Base-by-base conservation (phyloP, 2,113 vertebrate species). In the Phylloscopus trochilus region DNA sequence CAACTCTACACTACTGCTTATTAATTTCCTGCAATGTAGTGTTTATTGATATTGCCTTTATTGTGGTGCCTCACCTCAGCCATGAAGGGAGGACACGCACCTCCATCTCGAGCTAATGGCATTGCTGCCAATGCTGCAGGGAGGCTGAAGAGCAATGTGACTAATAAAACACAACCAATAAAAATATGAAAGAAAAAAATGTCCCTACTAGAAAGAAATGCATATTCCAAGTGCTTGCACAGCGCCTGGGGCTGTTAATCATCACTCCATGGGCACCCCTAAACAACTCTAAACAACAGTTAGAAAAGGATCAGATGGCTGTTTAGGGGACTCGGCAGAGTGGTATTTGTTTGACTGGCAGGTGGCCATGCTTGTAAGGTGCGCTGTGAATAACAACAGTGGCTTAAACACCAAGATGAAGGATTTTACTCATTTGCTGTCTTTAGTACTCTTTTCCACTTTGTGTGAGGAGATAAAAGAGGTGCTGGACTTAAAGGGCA, bases 141-240 rank as follows among this genome's bases (percentile, higher is more conserved):
- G 95, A 97, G 91, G 86, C 93, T 95, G 95, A 96, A 97, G 96
- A 97, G 76, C 77, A 85, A 95, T 77, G 76, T 67, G 88, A 74
- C 93, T 94, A 90, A 96, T 93, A 96, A 92, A 87, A 93, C 94
- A 95, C 35, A 82, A n/a, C 70, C 76, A 95, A 96, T 96, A 97
- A 97, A 97, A 96, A 95, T 96, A 77, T 66, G 96, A 96, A 96
- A 90, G 94, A 90, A 95, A 83, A 83, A 94, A 89, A 94, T 80
- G 82, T 92, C 91, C 88, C 80, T 95, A 89, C 92, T 92, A 90
- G 90, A 81, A 95, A 74, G 95, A 95, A 93, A 92, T 64, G 92
- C 83, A 89, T 77, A 88, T 95, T 90, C 87, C 58, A 82, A 95
- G 75, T 53, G 92, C 76, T 69, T 82, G 55, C 90, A 53, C 27